phyloP scores from a whole-genome alignment of 2,797 vertebrate genomes.

The Parauchenoglanis ngamensis region DNA sequence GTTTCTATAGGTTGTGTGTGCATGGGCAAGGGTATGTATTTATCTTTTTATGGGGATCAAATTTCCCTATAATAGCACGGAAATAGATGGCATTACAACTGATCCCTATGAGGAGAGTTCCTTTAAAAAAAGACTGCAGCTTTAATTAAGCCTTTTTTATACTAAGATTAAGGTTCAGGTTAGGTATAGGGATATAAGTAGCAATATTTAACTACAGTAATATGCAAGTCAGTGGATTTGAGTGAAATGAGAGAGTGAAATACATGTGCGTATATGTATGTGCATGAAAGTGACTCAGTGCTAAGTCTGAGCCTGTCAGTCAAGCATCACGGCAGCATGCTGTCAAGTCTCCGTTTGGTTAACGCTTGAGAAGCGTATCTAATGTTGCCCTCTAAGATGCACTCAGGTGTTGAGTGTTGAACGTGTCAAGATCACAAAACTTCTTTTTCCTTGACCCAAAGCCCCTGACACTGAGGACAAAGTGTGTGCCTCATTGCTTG shows the following conservation, averaged over 20 bases:
- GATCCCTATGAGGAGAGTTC: not conserved
- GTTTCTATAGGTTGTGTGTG: constrained; percentile 13
- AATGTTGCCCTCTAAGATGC: constrained; percentile 80
- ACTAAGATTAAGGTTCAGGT: not conserved
- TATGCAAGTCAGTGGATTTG: not conserved
- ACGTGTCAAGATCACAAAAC: constrained; percentile 70
- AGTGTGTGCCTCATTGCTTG: constrained; percentile 78
- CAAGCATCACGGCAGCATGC: constrained; percentile 53
- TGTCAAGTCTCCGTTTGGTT: constrained; percentile 60
- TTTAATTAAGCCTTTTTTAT: not conserved
- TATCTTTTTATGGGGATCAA: not conserved
- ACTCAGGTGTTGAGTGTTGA: constrained; percentile 74
- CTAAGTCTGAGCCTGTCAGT: constrained; percentile 59
- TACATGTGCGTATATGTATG: not conserved
- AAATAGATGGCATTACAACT: not conserved
- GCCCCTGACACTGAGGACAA: constrained; percentile 74
- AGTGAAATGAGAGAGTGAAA: not conserved
- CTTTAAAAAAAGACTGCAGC: not conserved
- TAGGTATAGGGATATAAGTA: not conserved
- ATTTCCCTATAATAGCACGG: not conserved
- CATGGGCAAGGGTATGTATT: not conserved
- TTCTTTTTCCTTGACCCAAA: constrained; percentile 67
- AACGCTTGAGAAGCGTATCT: constrained; percentile 70
- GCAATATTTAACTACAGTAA: not conserved
- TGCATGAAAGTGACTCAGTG: constrained; percentile 41